Evolutionary conservation across 1,140 invertebrate genomes (phyloP).

Genomic region (Rhopalosiphum padi): DNA sequence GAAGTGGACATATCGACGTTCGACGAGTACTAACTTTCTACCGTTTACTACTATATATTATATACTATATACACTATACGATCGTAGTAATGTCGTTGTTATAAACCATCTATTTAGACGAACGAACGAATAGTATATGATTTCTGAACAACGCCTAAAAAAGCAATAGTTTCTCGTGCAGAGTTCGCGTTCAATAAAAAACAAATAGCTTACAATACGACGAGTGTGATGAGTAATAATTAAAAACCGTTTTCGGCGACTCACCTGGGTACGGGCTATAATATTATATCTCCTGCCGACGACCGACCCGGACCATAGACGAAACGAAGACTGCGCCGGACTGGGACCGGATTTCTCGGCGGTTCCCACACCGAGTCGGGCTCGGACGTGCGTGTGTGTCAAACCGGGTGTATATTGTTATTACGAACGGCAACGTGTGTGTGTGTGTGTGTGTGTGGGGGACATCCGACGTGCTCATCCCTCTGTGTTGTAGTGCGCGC

Average conservation of each 20-base stretch:
- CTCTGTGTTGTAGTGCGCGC: not conserved
- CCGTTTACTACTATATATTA: not conserved
- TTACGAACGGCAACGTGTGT: not conserved
- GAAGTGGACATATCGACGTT: no score
- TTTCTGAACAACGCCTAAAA: not conserved
- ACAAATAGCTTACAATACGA: no score
- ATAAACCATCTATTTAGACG: no score
- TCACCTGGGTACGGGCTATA: not conserved
- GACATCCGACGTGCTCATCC: conserved; percentile 44
- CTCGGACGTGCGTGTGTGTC: not conserved
- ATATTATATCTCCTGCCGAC: not conserved
- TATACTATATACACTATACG: no score
- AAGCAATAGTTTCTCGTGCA: no score
- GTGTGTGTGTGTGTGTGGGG: not conserved
- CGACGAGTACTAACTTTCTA: no score
- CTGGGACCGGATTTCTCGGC: not conserved
- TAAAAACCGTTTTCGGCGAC: not conserved
- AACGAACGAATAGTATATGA: not conserved
- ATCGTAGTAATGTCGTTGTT: not conserved
- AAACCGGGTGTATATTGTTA: not conserved
- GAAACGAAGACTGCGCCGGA: conserved; percentile 1
- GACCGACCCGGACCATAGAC: not conserved
- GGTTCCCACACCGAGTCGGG: conserved; percentile 1
- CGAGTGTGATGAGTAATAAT: no score
- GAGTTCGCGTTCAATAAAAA: no score